These are phyloP conservation scores for Solenopsis fugax DNA, from an alignment of 1,140 invertebrate species.

Conservation along the genomic window DNA sequence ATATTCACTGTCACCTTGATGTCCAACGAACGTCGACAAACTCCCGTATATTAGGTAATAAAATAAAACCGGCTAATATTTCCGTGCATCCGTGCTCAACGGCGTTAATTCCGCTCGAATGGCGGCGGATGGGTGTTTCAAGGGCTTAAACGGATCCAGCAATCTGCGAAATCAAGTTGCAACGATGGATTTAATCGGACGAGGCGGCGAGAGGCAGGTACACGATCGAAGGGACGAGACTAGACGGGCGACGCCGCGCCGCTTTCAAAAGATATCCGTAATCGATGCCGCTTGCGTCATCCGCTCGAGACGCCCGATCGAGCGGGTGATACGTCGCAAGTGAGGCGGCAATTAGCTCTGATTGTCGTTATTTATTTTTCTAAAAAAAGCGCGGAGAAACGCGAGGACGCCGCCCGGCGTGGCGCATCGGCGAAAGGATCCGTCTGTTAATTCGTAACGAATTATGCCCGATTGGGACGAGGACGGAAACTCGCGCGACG, in stretches of 20 bases:
- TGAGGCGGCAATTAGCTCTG: conserved; percentile 60
- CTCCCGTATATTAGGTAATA: neutral
- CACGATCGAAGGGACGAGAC: conserved; percentile 25
- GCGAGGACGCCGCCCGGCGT: neutral
- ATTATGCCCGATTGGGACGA: neutral
- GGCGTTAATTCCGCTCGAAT: conserved; percentile 4
- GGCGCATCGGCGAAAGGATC: neutral
- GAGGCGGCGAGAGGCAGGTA: conserved; percentile 4
- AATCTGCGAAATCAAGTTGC: conserved; percentile 27
- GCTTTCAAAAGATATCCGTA: conserved; percentile 49
- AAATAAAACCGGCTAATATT: neutral
- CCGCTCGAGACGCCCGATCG: conserved; percentile 56
- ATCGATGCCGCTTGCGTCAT: conserved; percentile 64
- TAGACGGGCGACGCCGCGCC: conserved; percentile 4
- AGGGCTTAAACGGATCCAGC: neutral
- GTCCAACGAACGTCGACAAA: neutral
- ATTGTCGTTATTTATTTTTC: conserved; percentile 63
- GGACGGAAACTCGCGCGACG: too few species aligned
- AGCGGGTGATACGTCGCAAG: conserved; percentile 57
- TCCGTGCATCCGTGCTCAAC: neutral
- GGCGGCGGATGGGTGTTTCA: neutral
- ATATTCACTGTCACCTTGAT: neutral
- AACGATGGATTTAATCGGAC: conserved; percentile 57
- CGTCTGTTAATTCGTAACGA: neutral
- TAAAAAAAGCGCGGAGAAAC: conserved; percentile 38